A percentile compares a stretch with the other conserved stretches of the same genome.
Evolutionary conservation across 2,797 vertebrate genomes (phyloP).

Genomic region (Apodemus agrarius): DNA sequence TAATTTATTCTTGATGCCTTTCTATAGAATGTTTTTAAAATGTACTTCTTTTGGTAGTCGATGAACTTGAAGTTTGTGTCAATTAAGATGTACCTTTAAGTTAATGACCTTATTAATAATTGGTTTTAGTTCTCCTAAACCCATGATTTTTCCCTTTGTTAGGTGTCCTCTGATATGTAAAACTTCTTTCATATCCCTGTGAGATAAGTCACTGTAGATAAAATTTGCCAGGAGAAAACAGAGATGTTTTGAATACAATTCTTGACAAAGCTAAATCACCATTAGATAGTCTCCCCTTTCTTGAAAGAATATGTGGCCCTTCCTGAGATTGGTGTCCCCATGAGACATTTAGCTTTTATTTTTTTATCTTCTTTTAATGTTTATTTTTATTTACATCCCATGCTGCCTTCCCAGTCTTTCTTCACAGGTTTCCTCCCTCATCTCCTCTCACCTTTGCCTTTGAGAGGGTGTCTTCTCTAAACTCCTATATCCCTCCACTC

Average conservation of each 20-base stretch:
- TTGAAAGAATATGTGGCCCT: background rate
- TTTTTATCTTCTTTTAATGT: background rate
- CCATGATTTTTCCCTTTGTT: background rate
- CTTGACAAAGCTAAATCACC: background rate
- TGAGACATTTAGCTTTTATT: conserved; percentile 2
- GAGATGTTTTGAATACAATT: background rate
- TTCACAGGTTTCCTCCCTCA: background rate
- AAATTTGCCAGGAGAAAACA: background rate
- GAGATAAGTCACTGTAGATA: background rate
- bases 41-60: background rate
- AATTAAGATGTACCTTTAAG: background rate
- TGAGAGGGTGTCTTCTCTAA: background rate
- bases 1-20: background rate
- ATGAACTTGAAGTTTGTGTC: background rate
- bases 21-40: background rate
- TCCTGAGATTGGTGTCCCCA: background rate
- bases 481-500: background rate
- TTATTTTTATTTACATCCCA: background rate
- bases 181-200: background rate
- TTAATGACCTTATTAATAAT: background rate
- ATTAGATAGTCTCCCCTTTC: background rate
- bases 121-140: conserved; percentile 27
- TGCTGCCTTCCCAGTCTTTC: background rate
- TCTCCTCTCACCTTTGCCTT: background rate
- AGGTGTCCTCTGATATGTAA: background rate